phyloP scores from a whole-genome alignment of 2,797 vertebrate genomes.

The Catharus ustulatus region DNA sequence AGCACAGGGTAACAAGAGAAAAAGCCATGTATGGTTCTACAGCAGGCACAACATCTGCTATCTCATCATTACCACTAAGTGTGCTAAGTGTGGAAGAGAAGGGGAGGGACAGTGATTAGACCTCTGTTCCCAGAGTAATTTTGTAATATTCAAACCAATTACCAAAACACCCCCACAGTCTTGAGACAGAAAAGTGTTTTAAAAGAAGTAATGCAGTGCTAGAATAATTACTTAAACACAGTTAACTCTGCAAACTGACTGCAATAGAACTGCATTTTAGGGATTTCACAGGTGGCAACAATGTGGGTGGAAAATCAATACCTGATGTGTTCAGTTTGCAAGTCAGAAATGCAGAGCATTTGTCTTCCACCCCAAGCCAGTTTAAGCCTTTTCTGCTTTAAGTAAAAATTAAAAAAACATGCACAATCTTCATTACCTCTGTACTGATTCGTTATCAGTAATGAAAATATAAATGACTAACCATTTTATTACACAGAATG shows the following conservation, averaged over 20 bases:
- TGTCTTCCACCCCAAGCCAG: background rate
- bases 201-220: background rate
- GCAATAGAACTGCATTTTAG: background rate
- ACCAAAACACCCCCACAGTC: background rate
- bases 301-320: constrained; percentile 6
- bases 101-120: background rate
- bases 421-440: background rate
- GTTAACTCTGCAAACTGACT: background rate
- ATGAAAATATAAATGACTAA: constrained; percentile 3
- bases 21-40: background rate
- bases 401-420: background rate
- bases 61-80: background rate
- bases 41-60: background rate
- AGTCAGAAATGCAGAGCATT: background rate
- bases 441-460: background rate
- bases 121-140: background rate
- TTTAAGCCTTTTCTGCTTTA: background rate
- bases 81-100: background rate
- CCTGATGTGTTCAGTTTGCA: background rate
- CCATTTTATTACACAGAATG: background rate
- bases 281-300: constrained; percentile 18
- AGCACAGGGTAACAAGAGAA: constrained; percentile 1
- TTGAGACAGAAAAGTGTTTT: background rate
- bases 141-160: background rate
- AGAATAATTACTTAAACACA: background rate